Evolutionary conservation across 2,888 invertebrate genomes (phyloP).

Genomic region (Leucophora obtusa): DNA sequence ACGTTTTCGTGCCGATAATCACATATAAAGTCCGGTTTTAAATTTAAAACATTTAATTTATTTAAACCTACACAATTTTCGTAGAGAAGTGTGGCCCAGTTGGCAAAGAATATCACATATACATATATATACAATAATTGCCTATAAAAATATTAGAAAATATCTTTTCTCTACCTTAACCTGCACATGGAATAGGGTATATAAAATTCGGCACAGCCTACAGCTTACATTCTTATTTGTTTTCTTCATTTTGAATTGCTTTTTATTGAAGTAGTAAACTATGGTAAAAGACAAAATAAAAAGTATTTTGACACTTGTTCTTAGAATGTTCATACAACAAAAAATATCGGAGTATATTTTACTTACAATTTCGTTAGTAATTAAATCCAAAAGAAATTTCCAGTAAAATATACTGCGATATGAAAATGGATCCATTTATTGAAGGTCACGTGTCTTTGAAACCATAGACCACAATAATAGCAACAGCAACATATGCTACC

Average conservation of each 20-base stretch:
- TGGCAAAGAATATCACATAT: too few relatives aligned
- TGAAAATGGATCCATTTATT: slow-evolving; percentile 44
- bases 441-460: slow-evolving; percentile 49
- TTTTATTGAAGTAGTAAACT: background rate
- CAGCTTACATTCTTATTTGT: background rate
- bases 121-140: too few relatives aligned
- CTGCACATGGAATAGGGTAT: background rate
- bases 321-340: slow-evolving; percentile 39
- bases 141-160: too few relatives aligned
- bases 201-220: background rate
- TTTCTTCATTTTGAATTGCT: background rate
- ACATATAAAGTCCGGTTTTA: too few relatives aligned
- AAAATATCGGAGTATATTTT: slow-evolving; percentile 25
- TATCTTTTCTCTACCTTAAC: too few relatives aligned
- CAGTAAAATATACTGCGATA: background rate
- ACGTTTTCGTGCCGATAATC: too few relatives aligned
- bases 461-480: slow-evolving; percentile 7
- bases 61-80: too few relatives aligned
- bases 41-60: too few relatives aligned
- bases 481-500: background rate
- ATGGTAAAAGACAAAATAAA: background rate
- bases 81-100: too few relatives aligned
- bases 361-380: too few relatives aligned
- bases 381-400: too few relatives aligned
- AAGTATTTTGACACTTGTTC: slow-evolving; percentile 59